Evolutionary conservation across 2,113 vertebrate genomes (phyloP).

Genomic region (Dipodomys stephensi): DNA sequence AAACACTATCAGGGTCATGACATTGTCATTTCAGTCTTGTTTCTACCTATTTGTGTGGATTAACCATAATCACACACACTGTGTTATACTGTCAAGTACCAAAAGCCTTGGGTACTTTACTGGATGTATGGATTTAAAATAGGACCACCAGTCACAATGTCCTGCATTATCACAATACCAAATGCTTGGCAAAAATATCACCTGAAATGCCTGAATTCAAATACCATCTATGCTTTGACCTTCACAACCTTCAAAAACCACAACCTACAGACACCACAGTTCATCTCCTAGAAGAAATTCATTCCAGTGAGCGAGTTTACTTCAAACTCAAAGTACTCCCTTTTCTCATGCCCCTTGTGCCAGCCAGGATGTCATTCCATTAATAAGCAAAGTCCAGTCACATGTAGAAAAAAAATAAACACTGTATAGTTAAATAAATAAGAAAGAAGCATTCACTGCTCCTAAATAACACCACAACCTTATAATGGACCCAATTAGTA

Average conservation of each 20-base stretch:
- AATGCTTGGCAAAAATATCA: conserved; percentile 24
- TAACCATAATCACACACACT: background rate
- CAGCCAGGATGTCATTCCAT: conserved; percentile 30
- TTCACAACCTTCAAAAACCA: conserved; percentile 33
- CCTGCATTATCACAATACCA: background rate
- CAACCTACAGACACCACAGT: background rate
- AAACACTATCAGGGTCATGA: conserved; percentile 24
- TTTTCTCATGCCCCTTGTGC: conserved; percentile 1
- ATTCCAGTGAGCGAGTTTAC: conserved; percentile 35
- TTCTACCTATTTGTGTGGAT: background rate
- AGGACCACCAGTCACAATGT: background rate
- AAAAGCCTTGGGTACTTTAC: conserved; percentile 17
- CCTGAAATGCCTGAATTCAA: conserved; percentile 7
- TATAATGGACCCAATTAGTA: conserved; percentile 35
- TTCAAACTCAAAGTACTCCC: conserved; percentile 5
- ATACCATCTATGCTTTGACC: conserved; percentile 33
- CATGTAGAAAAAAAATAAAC: conserved; percentile 47
- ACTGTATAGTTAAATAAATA: conserved; percentile 18
- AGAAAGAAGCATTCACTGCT: background rate
- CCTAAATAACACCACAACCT: background rate
- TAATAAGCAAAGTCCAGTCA: conserved; percentile 45
- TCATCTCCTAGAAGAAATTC: conserved; percentile 21
- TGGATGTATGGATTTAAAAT: background rate
- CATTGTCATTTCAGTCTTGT: conserved; percentile 20
- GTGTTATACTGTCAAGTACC: background rate